These are phyloP conservation scores for Takifugu ocellatus DNA, from an alignment of 2,797 vertebrate species.

Conservation along the genomic window DNA sequence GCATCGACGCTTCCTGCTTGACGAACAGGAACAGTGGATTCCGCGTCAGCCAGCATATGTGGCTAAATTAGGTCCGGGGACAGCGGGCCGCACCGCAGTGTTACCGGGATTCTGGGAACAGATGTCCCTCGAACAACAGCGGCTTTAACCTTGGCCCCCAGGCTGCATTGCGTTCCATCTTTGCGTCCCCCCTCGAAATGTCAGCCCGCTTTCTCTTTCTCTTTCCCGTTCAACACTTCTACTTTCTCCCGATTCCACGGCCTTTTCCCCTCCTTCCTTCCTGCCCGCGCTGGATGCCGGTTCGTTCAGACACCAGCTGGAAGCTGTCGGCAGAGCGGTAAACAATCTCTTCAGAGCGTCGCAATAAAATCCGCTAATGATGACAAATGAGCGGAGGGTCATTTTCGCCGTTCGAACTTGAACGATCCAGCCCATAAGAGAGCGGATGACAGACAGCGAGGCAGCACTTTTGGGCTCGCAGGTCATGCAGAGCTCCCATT, in stretches of 20 bases:
- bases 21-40: slow-evolving; percentile 65
- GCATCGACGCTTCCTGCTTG: slow-evolving; percentile 46
- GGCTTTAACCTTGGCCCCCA: slow-evolving; percentile 67
- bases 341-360: background rate
- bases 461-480: background rate
- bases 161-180: slow-evolving; percentile 43
- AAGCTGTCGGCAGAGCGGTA: slow-evolving; percentile 3
- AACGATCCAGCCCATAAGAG: background rate
- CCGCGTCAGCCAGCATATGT: slow-evolving; percentile 32
- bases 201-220: slow-evolving; percentile 17
- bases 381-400: background rate
- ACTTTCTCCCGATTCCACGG: slow-evolving; percentile 3
- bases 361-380: background rate
- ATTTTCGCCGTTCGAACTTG: background rate
- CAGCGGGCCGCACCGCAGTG: slow-evolving; percentile 51
- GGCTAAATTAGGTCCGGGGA: slow-evolving; percentile 59
- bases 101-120: slow-evolving; percentile 65
- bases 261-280: background rate
- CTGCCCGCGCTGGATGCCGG: background rate
- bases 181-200: slow-evolving; percentile 12
- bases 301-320: background rate
- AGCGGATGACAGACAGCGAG: background rate
- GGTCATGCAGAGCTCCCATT: background rate
- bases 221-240: slow-evolving; percentile 8
- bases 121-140: slow-evolving; percentile 62